Percentiles rank a stretch among this genome's conserved stretches.
Evolutionary conservation across 2,888 invertebrate genomes (phyloP).

Genomic region (Perdita meconis): DNA sequence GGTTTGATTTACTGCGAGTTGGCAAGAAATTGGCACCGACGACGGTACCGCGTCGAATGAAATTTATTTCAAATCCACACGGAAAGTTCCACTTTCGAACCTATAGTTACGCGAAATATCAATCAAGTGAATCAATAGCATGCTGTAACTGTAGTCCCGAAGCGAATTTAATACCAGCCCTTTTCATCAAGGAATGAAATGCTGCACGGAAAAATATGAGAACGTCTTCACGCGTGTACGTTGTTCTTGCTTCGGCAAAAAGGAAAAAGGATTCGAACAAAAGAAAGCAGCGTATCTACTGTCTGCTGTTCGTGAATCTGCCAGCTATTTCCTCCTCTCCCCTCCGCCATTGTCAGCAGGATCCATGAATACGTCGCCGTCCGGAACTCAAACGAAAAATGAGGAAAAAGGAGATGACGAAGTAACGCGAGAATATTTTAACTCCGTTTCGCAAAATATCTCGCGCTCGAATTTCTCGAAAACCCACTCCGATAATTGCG

Average conservation of each 20-base stretch:
- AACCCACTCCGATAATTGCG: no score
- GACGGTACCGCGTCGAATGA: not conserved
- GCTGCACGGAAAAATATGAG: not conserved
- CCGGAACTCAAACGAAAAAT: conserved; percentile 51
- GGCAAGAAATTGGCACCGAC: not conserved
- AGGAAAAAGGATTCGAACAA: conserved; percentile 20
- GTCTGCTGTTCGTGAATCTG: conserved; percentile 65
- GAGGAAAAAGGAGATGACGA: conserved; percentile 43
- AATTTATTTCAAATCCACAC: conserved; percentile 1
- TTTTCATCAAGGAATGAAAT: not conserved
- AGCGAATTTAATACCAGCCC: not conserved
- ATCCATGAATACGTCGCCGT: conserved; percentile 72
- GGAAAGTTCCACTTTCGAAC: not conserved
- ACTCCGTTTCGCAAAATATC: not conserved
- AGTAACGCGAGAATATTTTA: conserved; percentile 39
- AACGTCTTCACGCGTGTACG: not conserved
- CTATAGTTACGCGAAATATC: not conserved
- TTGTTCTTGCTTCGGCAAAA: not conserved
- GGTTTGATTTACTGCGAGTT: not conserved
- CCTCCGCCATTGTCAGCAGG: conserved; percentile 69
- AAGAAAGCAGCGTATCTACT: conserved; percentile 31
- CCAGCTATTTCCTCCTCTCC: conserved; percentile 71
- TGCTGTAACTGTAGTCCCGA: not conserved
- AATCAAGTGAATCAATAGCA: not conserved
- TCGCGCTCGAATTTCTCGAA: not conserved